phyloP scores from a whole-genome alignment of 1,140 invertebrate genomes.

The Lanistes nyassanus region DNA sequence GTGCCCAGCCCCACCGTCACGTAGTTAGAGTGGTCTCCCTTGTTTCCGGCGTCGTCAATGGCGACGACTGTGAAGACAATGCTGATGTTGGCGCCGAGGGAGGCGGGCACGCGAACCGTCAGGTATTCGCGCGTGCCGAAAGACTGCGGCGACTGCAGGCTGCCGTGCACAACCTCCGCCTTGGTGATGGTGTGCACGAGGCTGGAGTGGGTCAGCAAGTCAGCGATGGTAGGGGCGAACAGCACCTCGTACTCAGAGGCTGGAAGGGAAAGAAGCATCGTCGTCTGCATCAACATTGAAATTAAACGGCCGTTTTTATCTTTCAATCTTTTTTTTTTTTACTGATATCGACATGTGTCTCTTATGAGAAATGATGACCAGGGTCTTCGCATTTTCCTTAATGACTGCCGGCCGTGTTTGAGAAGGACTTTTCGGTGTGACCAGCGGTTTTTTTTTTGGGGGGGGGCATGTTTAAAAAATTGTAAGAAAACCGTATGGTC shows the following conservation, averaged over 20 bases:
- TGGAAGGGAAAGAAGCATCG: slow-evolving; percentile 18
- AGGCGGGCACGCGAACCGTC: slow-evolving; percentile 18
- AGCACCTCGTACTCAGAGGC: slow-evolving; percentile 69
- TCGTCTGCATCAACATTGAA: background rate
- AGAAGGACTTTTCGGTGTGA: too few species aligned
- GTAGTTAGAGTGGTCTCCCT: slow-evolving; percentile 72
- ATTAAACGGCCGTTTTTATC: too few species aligned
- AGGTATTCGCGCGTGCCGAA: slow-evolving; percentile 29
- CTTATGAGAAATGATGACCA: too few species aligned
- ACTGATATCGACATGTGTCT: too few species aligned
- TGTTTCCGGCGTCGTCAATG: slow-evolving; percentile 63
- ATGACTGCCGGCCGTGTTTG: too few species aligned
- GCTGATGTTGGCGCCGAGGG: slow-evolving; percentile 23
- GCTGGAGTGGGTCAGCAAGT: slow-evolving; percentile 66
- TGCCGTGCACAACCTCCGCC: slow-evolving; percentile 28
- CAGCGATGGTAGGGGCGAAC: slow-evolving; percentile 52
- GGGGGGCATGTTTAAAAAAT: too few species aligned
- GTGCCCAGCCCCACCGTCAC: slow-evolving; percentile 50
- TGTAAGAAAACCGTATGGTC: too few species aligned
- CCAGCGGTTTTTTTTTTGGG: too few species aligned
- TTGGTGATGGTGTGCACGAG: slow-evolving; percentile 39
- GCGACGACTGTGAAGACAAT: slow-evolving; percentile 69
- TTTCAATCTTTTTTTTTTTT: too few species aligned
- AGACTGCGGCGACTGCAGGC: slow-evolving; percentile 28
- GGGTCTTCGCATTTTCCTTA: too few species aligned